A percentile compares a stretch with the other conserved stretches of the same genome.
These are phyloP conservation scores for Anableps anableps DNA, from an alignment of 2,797 vertebrate species.

Conservation along the genomic window DNA sequence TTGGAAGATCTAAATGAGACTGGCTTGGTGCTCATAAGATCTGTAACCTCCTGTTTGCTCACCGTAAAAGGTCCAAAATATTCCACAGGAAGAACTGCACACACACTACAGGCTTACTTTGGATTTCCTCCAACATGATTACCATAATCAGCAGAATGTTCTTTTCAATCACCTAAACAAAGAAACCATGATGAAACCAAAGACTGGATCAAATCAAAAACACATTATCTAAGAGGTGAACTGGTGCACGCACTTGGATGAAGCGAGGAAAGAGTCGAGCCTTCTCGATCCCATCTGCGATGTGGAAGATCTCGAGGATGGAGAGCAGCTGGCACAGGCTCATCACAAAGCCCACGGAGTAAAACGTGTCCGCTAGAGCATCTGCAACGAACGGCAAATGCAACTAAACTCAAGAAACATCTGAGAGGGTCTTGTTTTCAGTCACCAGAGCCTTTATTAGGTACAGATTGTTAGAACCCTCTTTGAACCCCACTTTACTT, in stretches of 20 bases:
- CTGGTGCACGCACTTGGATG: slow-evolving; percentile 82
- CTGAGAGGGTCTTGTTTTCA: not conserved
- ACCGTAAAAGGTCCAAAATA: slow-evolving; percentile 88
- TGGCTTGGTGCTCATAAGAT: not conserved
- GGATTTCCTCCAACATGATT: slow-evolving; percentile 91
- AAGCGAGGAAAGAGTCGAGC: slow-evolving; percentile 85
- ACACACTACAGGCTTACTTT: slow-evolving; percentile 89
- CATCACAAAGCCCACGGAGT: slow-evolving; percentile 92
- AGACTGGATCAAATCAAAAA: not conserved
- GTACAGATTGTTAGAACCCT: not conserved
- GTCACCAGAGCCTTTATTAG: not conserved
- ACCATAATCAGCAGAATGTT: slow-evolving; percentile 88
- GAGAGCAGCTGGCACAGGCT: slow-evolving; percentile 90
- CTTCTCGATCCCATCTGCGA: slow-evolving; percentile 86
- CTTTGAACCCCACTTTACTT: not conserved
- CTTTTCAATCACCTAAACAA: slow-evolving; percentile 87
- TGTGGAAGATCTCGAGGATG: slow-evolving; percentile 89
- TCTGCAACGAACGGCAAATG: slow-evolving; percentile 70
- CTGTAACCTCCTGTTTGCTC: not conserved
- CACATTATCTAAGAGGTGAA: not conserved
- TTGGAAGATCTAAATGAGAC: not conserved
- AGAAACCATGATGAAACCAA: no score
- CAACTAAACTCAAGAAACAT: not conserved
- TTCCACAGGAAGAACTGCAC: slow-evolving; percentile 93
- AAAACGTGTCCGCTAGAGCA: slow-evolving; percentile 91